Evolutionary conservation across 2,797 vertebrate species (phyloP), one percentile per base, ranked within the genome.

Genomic region (Muscicapa striata): DNA sequence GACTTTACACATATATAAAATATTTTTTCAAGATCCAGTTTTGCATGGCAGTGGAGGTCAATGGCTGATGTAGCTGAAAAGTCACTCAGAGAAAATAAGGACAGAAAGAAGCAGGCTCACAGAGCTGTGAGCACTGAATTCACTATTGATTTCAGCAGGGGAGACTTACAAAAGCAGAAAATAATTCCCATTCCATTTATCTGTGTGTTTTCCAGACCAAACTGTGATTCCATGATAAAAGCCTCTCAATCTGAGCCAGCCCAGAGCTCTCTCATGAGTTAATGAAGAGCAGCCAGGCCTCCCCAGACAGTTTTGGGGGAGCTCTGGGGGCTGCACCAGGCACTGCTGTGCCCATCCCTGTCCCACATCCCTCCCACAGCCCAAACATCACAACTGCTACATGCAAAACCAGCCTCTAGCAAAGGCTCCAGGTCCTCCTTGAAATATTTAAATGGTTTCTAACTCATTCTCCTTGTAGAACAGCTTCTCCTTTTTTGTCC

Each of bases 121-220:
- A 29, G 59, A 67, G 30, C 64, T 69, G 62, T 57, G 69, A 80
- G 79, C 61, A 40, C 57, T 90, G 84, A 54, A 73, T 94, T 91
- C 41, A 38, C 74, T 82, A 68, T 90, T 91, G 62, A 93, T 96
- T 97, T 92, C 92, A 91, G 51, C 83, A 79, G 46, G 30, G 72
- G 19, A 91, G 87, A 61, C 69, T 73, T 70, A 79, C 51, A 63
- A 69, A 83, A 67, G 69, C 69, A 90, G 67, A 59, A 69, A 32
- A 92, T 45, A 87, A 92, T 13, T 70, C 61, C 54, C n/a, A 30
- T 70, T 95, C 89, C 52, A 20, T 89, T 93, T 92, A 49, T 90
- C 63, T 92, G 52, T 89, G 64, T 85, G 34, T 77, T 96, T 95
- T 72, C 63, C 49, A 84, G 59, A 49, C 14, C 3, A 13, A 19